phyloP scores from a whole-genome alignment of 1,140 invertebrate species.

The Drosophila ananassae region DNA sequence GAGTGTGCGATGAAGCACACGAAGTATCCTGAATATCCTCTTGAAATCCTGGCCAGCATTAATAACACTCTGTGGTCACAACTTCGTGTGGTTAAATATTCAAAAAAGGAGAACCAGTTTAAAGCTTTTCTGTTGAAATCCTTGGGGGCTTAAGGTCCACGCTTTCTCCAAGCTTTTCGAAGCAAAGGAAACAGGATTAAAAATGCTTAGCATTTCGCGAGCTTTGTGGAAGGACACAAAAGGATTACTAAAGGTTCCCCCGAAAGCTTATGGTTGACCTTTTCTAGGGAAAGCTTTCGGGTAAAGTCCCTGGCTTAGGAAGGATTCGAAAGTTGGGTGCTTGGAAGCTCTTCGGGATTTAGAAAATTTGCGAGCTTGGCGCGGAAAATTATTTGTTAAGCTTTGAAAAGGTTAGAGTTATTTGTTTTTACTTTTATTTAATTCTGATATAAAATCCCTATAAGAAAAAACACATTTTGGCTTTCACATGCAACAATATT shows the following conservation, averaged over 20 bases:
- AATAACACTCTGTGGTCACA: conserved; percentile 29
- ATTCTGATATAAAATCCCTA: too few species aligned
- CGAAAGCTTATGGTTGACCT: neutral
- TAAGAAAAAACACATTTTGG: too few species aligned
- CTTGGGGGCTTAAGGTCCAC: conserved; percentile 14
- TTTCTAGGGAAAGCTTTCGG: neutral
- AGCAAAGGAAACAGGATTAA: neutral
- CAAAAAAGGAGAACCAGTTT: conserved; percentile 5
- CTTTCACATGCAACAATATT: too few species aligned
- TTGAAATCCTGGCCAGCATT: conserved; percentile 15
- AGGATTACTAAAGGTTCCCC: neutral
- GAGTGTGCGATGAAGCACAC: conserved; percentile 21
- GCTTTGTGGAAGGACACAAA: neutral
- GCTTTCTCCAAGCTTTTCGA: neutral
- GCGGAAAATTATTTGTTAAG: too few species aligned
- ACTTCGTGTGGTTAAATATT: conserved; percentile 13
- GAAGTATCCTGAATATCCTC: conserved; percentile 1
- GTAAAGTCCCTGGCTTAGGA: neutral
- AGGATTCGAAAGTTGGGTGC: neutral
- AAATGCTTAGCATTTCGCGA: neutral
- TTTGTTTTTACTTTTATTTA: too few species aligned
- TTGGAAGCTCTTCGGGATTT: neutral
- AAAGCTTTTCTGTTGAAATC: neutral
- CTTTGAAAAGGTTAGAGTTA: too few species aligned
- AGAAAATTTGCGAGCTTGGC: too few species aligned